Percentiles rank a stretch among this genome's conserved stretches.
phyloP scores from a whole-genome alignment of 2,113 vertebrate species.

The Equus przewalskii region DNA sequence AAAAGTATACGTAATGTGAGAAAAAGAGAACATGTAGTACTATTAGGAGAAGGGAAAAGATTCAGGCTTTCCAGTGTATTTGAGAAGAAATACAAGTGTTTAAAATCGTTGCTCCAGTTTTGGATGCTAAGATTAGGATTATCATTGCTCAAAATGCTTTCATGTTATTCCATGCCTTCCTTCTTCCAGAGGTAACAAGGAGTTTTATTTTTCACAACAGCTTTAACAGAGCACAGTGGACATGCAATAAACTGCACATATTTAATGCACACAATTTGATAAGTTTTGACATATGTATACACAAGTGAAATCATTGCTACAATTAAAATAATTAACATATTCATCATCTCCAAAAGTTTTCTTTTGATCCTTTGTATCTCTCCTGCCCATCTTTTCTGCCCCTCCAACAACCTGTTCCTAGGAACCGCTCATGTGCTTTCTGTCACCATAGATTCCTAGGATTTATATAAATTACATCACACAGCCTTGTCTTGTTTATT shows the following conservation, averaged over 20 bases:
- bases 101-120: neutral
- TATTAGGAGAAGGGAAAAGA: neutral
- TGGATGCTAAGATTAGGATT: neutral
- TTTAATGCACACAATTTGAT: neutral
- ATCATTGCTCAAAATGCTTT: neutral
- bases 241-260: neutral
- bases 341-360: neutral
- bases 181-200: neutral
- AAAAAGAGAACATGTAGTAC: neutral
- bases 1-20: conserved; percentile 13
- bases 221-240: neutral
- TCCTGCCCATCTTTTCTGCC: neutral
- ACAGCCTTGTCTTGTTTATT: neutral
- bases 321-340: neutral
- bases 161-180: neutral
- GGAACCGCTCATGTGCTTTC: neutral
- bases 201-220: neutral
- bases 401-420: neutral
- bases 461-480: neutral
- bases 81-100: neutral
- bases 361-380: neutral
- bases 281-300: neutral
- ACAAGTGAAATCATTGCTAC: neutral
- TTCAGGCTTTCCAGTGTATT: neutral
- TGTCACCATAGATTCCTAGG: neutral